Evolutionary conservation across 2,888 invertebrate species (phyloP).

Genomic region (Lysandra coridon): DNA sequence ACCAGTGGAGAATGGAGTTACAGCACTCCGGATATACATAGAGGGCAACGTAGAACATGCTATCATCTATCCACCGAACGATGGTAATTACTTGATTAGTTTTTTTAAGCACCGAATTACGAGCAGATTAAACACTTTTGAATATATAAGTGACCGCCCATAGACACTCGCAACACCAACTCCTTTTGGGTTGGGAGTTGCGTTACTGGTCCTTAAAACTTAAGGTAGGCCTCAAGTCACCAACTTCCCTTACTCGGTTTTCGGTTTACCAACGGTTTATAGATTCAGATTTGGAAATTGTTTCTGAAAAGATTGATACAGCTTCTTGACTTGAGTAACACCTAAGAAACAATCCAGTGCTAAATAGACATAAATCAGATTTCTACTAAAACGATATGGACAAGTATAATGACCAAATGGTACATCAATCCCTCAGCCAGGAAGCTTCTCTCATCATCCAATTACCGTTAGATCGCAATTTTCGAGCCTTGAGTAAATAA

Average conservation of each 20-base stretch:
- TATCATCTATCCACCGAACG: slow-evolving; percentile 69
- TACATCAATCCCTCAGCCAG: slow-evolving; percentile 7
- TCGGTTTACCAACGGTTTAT: too few relatives aligned
- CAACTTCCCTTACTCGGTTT: too few relatives aligned
- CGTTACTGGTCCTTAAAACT: too few relatives aligned
- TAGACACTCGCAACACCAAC: too few relatives aligned
- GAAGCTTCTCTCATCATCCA: slow-evolving; percentile 25
- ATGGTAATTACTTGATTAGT: slow-evolving; percentile 53
- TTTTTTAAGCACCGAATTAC: too few relatives aligned
- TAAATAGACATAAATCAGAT: neutral
- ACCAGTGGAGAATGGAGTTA: slow-evolving; percentile 68
- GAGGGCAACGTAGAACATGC: slow-evolving; percentile 74
- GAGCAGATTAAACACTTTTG: too few relatives aligned
- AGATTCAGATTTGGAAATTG: neutral
- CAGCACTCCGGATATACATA: slow-evolving; percentile 63
- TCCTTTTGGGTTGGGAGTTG: too few relatives aligned
- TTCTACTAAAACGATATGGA: neutral
- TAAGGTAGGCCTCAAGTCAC: too few relatives aligned
- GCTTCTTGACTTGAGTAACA: neutral
- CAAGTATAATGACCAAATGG: neutral
- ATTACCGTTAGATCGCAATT: slow-evolving; percentile 22
- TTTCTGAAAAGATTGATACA: neutral
- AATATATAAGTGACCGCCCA: too few relatives aligned
- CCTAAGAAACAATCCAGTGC: neutral
- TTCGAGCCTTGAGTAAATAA: slow-evolving; percentile 21